Evolutionary conservation across 37 sponge, comb jelly and placozoan species (phyloP), one percentile per base, ranked within the genome.

Genomic region (Cliona cf. orientalis): DNA sequence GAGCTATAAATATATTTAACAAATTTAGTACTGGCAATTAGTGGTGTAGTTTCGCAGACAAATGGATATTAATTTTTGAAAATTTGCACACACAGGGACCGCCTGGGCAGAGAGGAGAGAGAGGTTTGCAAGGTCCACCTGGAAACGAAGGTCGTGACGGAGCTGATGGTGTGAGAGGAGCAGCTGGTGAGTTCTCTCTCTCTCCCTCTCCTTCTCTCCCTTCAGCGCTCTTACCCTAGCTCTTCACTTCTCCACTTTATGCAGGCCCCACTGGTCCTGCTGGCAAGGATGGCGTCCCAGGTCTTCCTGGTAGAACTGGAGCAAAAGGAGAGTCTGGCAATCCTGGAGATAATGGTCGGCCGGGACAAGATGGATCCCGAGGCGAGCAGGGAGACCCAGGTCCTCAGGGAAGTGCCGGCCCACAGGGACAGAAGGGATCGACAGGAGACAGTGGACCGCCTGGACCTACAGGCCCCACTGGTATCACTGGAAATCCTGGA

Each of bases 211-310:
- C n/a, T n/a, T n/a, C n/a, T n/a, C n/a, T n/a, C n/a, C n/a, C n/a
- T n/a, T n/a, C n/a, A n/a, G n/a, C n/a, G n/a, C n/a, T n/a, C n/a
- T n/a, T n/a, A n/a, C n/a, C n/a, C n/a, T n/a, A n/a, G n/a, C n/a
- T n/a, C n/a, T n/a, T n/a, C n/a, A n/a, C n/a, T n/a, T 40, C 19
- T 67, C 6, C 60, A 11, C 28, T 17, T 19, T 39, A 11, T 21
- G 17, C 53, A 72, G 87, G 87, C 32, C 57, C 79, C 1, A 22
- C 42, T 60, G 88, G 88, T 57, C 76, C 82, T 32, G 58, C 19
- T 42, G 90, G 90, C 38, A 83, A 79, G 49, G 84, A 83, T 57
- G 91, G 91, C 22, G 56, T 36, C 11, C 83, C 83, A 73, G 91
- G 91, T 46, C 68, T 77, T 0, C 74, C 87, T 60, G 91, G 87